These are phyloP conservation scores for Agrotis puta DNA, from an alignment of 2,888 invertebrate species.

Conservation along the genomic window DNA sequence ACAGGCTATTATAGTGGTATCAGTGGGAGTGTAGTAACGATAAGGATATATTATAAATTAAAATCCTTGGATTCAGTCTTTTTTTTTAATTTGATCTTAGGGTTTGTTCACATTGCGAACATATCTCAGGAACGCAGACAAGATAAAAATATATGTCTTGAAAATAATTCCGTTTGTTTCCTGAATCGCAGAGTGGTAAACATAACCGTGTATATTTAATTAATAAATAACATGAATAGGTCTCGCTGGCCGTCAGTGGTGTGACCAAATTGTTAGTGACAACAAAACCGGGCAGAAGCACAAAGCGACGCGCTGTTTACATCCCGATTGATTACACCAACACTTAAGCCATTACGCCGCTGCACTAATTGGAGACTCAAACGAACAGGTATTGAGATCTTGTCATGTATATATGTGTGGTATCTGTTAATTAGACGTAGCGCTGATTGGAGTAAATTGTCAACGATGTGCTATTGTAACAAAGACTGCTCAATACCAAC, in stretches of 20 bases:
- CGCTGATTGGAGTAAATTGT: slow-evolving; percentile 56
- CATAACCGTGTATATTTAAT: slow-evolving; percentile 19
- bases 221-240: slow-evolving; percentile 25
- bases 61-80: too few species aligned
- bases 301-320: slow-evolving; percentile 79
- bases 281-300: slow-evolving; percentile 67
- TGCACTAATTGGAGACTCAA: slow-evolving; percentile 76
- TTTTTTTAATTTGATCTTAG: too few species aligned
- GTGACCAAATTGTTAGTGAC: slow-evolving; percentile 43
- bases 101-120: too few species aligned
- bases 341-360: slow-evolving; percentile 72
- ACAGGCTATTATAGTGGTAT: too few species aligned
- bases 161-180: neutral
- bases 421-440: slow-evolving; percentile 52
- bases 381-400: slow-evolving; percentile 58
- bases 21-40: too few species aligned
- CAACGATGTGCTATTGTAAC: neutral
- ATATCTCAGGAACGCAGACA: too few species aligned
- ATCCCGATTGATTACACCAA: slow-evolving; percentile 76
- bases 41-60: too few species aligned
- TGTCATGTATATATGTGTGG: slow-evolving; percentile 33
- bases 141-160: neutral
- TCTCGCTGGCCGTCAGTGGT: neutral
- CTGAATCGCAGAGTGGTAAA: neutral
- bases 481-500: too few species aligned